These are phyloP conservation scores for Cancer borealis DNA, from an alignment of 2,888 invertebrate genomes.

Conservation along the genomic window DNA sequence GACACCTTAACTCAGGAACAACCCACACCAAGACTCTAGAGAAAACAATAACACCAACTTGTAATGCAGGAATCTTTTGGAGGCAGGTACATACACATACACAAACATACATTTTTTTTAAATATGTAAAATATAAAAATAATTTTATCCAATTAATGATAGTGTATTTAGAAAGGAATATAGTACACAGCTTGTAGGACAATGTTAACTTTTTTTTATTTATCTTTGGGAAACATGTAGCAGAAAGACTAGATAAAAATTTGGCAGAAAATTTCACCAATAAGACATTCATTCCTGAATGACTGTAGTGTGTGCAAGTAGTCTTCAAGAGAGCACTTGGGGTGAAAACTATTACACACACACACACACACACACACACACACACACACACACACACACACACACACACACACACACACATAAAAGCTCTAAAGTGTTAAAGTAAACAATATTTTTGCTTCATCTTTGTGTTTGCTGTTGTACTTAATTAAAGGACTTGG, in stretches of 20 bases:
- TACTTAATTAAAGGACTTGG: neutral
- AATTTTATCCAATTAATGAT: constrained; percentile 59
- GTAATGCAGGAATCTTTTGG: constrained; percentile 14
- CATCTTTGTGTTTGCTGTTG: constrained; percentile 37
- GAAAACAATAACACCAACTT: constrained; percentile 44
- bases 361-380: constrained; percentile 24
- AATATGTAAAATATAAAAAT: constrained; percentile 65
- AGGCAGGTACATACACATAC: constrained; percentile 51
- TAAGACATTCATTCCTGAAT: neutral
- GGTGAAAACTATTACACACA: neutral
- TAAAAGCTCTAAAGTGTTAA: neutral
- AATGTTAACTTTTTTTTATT: neutral
- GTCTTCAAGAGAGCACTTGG: neutral
- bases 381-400: constrained; percentile 8
- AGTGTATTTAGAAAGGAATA: constrained; percentile 34
- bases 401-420: constrained; percentile 2
- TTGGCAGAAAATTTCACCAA: constrained; percentile 23
- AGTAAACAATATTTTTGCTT: neutral
- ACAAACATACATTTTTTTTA: constrained; percentile 44
- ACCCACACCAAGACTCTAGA: constrained; percentile 23
- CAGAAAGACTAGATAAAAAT: constrained; percentile 9
- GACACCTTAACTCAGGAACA: constrained; percentile 7
- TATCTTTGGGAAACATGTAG: neutral
- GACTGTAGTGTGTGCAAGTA: neutral
- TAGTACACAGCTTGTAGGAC: neutral